Evolutionary conservation across 2,113 vertebrate species (phyloP).

Genomic region (Petaurus breviceps): DNA sequence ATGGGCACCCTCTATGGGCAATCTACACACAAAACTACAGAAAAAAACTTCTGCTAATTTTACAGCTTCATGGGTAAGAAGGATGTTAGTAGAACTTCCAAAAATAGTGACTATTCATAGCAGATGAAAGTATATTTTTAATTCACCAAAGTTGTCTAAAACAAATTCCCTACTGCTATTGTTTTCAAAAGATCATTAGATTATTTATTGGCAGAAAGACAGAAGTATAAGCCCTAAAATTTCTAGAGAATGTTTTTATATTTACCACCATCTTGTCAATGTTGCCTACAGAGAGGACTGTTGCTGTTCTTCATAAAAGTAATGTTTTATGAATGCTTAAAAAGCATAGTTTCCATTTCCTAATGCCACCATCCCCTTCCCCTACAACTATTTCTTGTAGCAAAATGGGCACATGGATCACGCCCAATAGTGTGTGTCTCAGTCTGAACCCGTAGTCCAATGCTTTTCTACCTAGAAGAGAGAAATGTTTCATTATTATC

Average conservation of each 20-base stretch:
- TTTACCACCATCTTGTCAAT: neutral
- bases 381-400: neutral
- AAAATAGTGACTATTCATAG: neutral
- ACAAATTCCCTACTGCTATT: neutral
- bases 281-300: neutral
- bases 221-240: neutral
- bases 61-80: neutral
- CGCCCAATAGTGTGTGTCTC: neutral
- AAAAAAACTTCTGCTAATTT: neutral
- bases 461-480: neutral
- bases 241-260: slow-evolving; percentile 7
- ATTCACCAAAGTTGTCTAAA: neutral
- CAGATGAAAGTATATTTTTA: neutral
- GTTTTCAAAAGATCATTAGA: neutral
- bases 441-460: neutral
- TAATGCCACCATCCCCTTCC: neutral
- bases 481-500: neutral
- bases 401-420: neutral
- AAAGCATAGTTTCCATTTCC: neutral
- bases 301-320: neutral
- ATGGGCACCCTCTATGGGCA: neutral
- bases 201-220: neutral
- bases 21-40: neutral
- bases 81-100: neutral
- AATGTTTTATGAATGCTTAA: neutral